Evolutionary conservation across 2,888 invertebrate species (phyloP).

Genomic region (Cephus rjabovi): DNA sequence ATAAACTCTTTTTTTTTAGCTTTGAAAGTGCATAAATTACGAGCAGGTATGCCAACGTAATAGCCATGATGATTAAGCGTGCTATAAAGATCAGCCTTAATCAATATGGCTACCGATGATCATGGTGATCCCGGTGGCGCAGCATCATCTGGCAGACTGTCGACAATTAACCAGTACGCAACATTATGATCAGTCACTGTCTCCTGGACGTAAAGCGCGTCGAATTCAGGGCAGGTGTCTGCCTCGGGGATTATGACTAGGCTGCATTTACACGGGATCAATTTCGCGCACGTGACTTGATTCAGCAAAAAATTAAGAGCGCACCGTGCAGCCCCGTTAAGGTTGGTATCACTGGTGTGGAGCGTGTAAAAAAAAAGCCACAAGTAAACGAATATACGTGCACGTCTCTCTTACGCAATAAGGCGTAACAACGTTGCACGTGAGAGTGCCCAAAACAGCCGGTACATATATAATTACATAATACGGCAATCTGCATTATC

Average conservation of each 20-base stretch:
- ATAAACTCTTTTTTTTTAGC: neutral
- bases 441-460: neutral
- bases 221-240: constrained; percentile 29
- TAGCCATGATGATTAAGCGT: neutral
- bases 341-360: neutral
- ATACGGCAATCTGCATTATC: neutral
- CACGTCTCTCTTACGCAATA: neutral
- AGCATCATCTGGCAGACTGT: neutral
- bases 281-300: constrained; percentile 26
- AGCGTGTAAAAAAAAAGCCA: neutral
- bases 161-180: neutral
- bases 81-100: neutral
- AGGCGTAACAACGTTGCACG: neutral
- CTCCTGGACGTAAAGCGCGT: neutral
- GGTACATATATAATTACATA: neutral
- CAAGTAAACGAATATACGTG: neutral
- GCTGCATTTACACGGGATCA: constrained; percentile 23
- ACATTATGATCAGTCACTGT: neutral
- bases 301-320: constrained; percentile 15
- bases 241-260: constrained; percentile 24
- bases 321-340: neutral
- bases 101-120: neutral
- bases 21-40: neutral
- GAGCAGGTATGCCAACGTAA: neutral
- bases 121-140: neutral